Evolutionary conservation across 2,797 vertebrate genomes (phyloP).

Genomic region (Salmo trutta): DNA sequence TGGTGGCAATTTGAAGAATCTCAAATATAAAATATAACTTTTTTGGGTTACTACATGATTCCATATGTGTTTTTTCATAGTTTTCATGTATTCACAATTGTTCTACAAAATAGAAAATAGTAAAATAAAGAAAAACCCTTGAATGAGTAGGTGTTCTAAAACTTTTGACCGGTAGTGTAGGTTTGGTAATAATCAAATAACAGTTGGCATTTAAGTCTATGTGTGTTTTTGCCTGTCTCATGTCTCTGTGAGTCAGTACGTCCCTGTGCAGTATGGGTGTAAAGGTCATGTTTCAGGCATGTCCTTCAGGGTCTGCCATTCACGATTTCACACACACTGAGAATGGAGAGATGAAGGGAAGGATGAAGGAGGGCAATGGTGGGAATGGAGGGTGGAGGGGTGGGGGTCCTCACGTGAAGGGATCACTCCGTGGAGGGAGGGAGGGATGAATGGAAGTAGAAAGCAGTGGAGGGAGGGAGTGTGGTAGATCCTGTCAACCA

Average conservation of each 20-base stretch:
- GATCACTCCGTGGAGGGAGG: constrained; percentile 27
- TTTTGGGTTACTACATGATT: too few relatives aligned
- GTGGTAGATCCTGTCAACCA: neutral
- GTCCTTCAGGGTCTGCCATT: constrained; percentile 33
- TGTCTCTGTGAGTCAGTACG: neutral
- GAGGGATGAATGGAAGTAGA: neutral
- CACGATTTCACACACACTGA: neutral
- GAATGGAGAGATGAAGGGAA: constrained; percentile 30
- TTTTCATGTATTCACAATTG: too few relatives aligned
- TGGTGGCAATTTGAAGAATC: too few relatives aligned
- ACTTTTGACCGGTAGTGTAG: too few relatives aligned
- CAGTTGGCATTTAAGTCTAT: too few relatives aligned
- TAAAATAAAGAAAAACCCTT: too few relatives aligned
- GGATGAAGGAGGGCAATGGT: constrained; percentile 15
- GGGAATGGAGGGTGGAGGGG: constrained; percentile 13
- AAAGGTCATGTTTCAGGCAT: constrained; percentile 41
- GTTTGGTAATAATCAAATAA: too few relatives aligned
- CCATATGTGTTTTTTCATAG: too few relatives aligned
- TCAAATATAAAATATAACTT: too few relatives aligned
- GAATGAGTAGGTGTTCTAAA: too few relatives aligned
- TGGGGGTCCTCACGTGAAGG: constrained; percentile 28
- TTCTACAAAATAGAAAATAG: too few relatives aligned
- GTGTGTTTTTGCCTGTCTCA: neutral
- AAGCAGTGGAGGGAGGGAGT: neutral
- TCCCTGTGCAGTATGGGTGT: constrained; percentile 38